A percentile compares a stretch with the other conserved stretches of the same genome.
These are phyloP conservation scores for Troglohyphantes excavatus DNA, from an alignment of 2,888 invertebrate genomes.

Conservation along the genomic window DNA sequence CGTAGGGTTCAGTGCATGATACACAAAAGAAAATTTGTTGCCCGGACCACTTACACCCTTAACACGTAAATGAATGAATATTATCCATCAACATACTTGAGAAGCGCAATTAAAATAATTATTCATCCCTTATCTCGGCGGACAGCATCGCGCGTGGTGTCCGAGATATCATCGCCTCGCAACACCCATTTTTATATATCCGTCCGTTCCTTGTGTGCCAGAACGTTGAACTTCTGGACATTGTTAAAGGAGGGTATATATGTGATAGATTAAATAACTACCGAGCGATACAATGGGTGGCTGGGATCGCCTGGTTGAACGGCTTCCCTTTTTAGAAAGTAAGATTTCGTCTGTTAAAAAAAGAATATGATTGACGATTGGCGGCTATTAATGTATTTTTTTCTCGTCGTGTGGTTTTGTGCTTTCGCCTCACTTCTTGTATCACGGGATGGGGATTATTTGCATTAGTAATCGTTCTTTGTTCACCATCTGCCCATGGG, in stretches of 20 bases:
- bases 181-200: conserved; percentile 24
- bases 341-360: neutral
- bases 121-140: conserved; percentile 40
- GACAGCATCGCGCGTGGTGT: conserved; percentile 22
- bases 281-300: conserved; percentile 49
- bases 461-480: neutral
- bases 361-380: conserved; percentile 10
- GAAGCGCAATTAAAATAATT: conserved; percentile 68
- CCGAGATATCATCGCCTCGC: conserved; percentile 60
- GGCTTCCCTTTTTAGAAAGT: conserved; percentile 33
- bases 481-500: neutral
- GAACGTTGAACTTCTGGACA: conserved; percentile 67
- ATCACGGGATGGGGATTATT: neutral
- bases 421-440: conserved; percentile 19
- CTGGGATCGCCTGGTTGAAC: conserved; percentile 7
- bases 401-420: neutral
- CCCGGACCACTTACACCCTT: neutral
- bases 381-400: conserved; percentile 17
- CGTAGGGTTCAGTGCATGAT: conserved; percentile 2
- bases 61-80: conserved; percentile 16
- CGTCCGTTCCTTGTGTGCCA: conserved; percentile 16
- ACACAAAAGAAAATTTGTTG: conserved; percentile 3
- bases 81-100: conserved; percentile 28
- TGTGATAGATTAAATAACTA: conserved; percentile 49
- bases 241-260: conserved; percentile 50